Evolutionary conservation across 2,888 invertebrate species (phyloP), one percentile per base, ranked within the genome.

Genomic region (Noctua comes): DNA sequence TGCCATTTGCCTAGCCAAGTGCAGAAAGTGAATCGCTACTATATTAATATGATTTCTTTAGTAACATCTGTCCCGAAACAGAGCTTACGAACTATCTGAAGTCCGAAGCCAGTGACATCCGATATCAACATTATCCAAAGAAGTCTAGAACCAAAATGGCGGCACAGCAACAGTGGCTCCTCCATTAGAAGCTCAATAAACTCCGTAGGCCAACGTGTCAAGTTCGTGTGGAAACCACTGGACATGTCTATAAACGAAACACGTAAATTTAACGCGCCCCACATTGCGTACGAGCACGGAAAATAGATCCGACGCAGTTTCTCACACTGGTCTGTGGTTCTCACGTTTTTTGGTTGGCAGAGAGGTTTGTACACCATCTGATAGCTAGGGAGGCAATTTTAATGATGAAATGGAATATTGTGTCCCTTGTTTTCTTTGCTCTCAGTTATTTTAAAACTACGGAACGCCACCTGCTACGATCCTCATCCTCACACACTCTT

Each of bases 211-310:
- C 88, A 90, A 68, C 79, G 82, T 90, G 93, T 93, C 93, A 93
- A 93, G 93, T 92, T 92, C 92, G 88, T 77, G 69, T 80, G 82
- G 85, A 84, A 89, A 89, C 79, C 85, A 79, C 84, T 90, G 89
- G 90, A 91, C 89, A 88, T 83, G 80, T 87, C 89, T 90, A 90
- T 90, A 91, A 90, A 89, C 89, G 86, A 89, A 84, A 78, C 83
- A 85, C 79, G 88, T 86, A 86, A 86, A 87, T 79, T 88, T 86
- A 86, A 82, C 82, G 65, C 83, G 87, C 77, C 69, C 85, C 86
- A 86, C 86, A 86, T 88, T 70, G 57, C 77, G 77, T 86, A 73
- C 70, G 83, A 71, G 76, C 59, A 82, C 79, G 76, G 85, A 80
- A 90, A 91, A 91, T 91, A 91, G 88, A 87, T 82, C 76, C 79